Evolutionary conservation across 2,797 vertebrate genomes (phyloP).

Genomic region (Tragopan temminckii): DNA sequence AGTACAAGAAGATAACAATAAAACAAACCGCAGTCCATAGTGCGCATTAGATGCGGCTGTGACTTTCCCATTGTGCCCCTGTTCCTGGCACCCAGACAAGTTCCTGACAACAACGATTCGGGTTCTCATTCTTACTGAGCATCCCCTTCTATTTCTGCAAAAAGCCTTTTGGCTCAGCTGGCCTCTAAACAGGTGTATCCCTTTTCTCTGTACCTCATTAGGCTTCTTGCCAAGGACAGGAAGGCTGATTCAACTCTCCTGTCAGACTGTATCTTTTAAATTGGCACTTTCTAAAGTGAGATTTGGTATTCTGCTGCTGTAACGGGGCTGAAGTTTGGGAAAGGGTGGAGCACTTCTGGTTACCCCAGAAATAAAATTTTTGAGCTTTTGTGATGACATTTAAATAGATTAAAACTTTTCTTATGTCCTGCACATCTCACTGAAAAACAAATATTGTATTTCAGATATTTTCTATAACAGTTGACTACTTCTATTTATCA

Average conservation of each 20-base stretch:
- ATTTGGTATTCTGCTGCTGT: background rate
- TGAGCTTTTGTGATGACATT: background rate
- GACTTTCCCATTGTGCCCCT: background rate
- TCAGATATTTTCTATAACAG: background rate
- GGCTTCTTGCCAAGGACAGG: conserved; percentile 49
- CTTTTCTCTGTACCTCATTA: conserved; percentile 57
- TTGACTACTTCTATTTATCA: background rate
- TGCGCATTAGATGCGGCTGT: background rate
- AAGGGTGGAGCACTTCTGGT: background rate
- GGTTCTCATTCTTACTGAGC: conserved; percentile 49
- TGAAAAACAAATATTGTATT: background rate
- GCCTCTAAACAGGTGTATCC: conserved; percentile 56
- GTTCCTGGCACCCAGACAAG: conserved; percentile 29
- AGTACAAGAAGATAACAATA: background rate
- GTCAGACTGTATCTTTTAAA: conserved; percentile 36
- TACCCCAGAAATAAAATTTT: conserved; percentile 4
- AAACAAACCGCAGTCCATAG: background rate
- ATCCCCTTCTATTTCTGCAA: conserved; percentile 49
- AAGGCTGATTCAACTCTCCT: conserved; percentile 55
- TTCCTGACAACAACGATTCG: conserved; percentile 48
- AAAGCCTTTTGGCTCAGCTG: conserved; percentile 41
- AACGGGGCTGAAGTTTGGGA: background rate
- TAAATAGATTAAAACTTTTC: background rate
- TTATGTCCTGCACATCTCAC: background rate
- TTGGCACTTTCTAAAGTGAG: conserved; percentile 24